Base-by-base conservation (phyloP, 2,113 vertebrate genomes). In the Hyperopisus bebe region DNA sequence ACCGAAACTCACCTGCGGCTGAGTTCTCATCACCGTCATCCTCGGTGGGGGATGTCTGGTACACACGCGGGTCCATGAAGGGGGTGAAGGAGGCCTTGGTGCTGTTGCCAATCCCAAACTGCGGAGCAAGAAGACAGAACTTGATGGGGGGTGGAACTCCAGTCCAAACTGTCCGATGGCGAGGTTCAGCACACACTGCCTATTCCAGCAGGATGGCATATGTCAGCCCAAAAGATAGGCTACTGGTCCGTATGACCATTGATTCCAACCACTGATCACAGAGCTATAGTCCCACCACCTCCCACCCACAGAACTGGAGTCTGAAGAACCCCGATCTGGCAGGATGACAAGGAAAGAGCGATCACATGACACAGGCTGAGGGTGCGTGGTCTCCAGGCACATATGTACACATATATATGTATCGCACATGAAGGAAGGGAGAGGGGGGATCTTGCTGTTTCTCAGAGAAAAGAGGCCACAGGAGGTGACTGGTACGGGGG, bases 1-100 rank as follows among this genome's bases (percentile, higher is more conserved):
- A n/a, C 10, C 2, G 24, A 47, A 47, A 31, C 27, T 92, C 94
- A 99, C 98, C 98, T 27, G 97, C 94, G 74, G 98, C 97, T 1
- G 96, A 95, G 88, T 95, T 95, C 82, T 98, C 96, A 46, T 88
- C 87, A 2, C 55, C 39, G 15, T 98, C 97, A 48, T 98, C 98
- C 10, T 99, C 98, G 0, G 98, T 99, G 24, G 98, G 98, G 0
- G 98, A 99, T 0, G 98, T 99, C 94, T 98, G 98, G 93, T 98
- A 99, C 15, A 99, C 98, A 92, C 98, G 96, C 21, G 97, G 98
- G 92, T 99, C 98, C 90, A 99, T 98, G 86, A 99, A 99, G 0
- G 98, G 97, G 0, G 98, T 97, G 94, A 99, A 99, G 92, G 98
- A 99, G 74, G 98, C 95, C 96, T 99, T 99, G 93, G 97, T 98